Base-by-base conservation (phyloP, 2,113 vertebrate genomes). In the Datnioides undecimradiatus region DNA sequence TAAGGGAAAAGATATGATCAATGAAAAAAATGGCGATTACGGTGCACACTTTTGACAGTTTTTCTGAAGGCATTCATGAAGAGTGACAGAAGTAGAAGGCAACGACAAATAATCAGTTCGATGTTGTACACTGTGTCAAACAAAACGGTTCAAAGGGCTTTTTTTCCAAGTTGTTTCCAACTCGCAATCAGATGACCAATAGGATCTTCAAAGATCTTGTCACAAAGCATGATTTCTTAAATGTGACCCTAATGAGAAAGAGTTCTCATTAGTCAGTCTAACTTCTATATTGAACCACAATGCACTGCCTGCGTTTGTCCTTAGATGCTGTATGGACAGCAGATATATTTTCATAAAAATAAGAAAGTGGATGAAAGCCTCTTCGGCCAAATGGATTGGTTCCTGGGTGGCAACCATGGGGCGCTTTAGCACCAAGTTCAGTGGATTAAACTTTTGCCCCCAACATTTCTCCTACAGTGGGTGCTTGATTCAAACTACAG, bases 371-470 rank as follows among this genome's bases (percentile, higher is more conserved):
- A n/a, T 36, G n/a, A 68, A 59, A 31, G 67, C 69, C n/a, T 49
- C 6, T 38, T 49, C 38, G 31, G 13, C 40, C 19, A 23, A 54
- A 34, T 58, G 27, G 36, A 66, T 52, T 71, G 12, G 59, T 64
- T 52, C 27, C 16, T 27, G 8, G 63, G 23, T 29, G 8, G 34
- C 21, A 51, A 51, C 45, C n/a, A 43, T 14, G 1, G n/a, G 23
- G 13, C 1, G 41, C 21, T 25, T 68, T 54, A 43, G 16, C 54
- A 60, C 8, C 9, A 77, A 68, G 21, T 68, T 68, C 3, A 45
- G 6, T 40, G 40, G 58, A 76, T 48, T 70, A 7, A 21, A 63
- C 49, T 82, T 64, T 57, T 70, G 13, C 31, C 21, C 65, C 41
- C 33, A 2, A 33, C 59, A 36, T 58, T 59, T 46, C n/a, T 66